Evolutionary conservation across 2,888 invertebrate species (phyloP).

Genomic region (Parnassius orleans): DNA sequence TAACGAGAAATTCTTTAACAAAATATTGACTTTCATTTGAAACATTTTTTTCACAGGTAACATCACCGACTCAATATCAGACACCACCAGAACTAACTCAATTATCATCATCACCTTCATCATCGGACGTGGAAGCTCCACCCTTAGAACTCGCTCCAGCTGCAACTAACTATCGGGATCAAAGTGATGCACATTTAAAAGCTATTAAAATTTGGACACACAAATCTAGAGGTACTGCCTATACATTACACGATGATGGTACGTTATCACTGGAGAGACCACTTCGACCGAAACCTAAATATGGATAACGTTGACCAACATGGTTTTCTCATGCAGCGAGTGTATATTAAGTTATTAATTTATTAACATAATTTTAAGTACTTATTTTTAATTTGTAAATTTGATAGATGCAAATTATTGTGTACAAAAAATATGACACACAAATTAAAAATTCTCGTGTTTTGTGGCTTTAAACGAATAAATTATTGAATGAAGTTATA

Average conservation of each 20-base stretch:
- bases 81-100: slow-evolving; percentile 29
- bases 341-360: slow-evolving; percentile 14
- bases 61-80: slow-evolving; percentile 37
- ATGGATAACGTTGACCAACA: slow-evolving; percentile 11
- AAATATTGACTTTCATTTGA: too few species aligned
- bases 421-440: too few species aligned
- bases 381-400: background rate
- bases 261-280: slow-evolving; percentile 59
- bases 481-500: too few species aligned
- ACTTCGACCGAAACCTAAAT: slow-evolving; percentile 31
- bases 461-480: too few species aligned
- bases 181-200: slow-evolving; percentile 71
- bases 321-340: background rate
- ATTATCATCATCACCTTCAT: slow-evolving; percentile 29
- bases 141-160: slow-evolving; percentile 58
- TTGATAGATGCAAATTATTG: too few species aligned
- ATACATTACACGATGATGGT: slow-evolving; percentile 68
- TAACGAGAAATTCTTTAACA: too few species aligned
- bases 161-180: slow-evolving; percentile 49
- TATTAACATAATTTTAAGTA: slow-evolving; percentile 22
- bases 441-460: too few species aligned
- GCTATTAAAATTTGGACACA: slow-evolving; percentile 71
- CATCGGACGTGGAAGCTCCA: slow-evolving; percentile 35
- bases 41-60: slow-evolving; percentile 46
- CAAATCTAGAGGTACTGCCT: slow-evolving; percentile 65